Conservation (phyloP, 1,140 invertebrate species). For the Ganaspis sp. region DNA sequence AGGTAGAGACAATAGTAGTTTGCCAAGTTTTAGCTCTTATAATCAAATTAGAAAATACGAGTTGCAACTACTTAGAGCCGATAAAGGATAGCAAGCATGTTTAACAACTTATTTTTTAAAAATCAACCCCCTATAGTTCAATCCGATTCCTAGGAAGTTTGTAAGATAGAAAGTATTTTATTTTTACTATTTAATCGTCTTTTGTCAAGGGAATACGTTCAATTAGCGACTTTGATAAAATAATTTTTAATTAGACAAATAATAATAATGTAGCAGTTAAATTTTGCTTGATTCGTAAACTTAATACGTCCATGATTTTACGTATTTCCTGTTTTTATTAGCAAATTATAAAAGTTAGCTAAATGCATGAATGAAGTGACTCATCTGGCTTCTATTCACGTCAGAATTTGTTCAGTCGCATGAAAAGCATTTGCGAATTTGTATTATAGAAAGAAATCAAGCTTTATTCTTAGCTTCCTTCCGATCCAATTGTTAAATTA, state of each 20-base stretch:
- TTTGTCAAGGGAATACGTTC: constrained; percentile 1
- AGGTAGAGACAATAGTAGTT: constrained; percentile 59
- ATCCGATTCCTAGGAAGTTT: neutral
- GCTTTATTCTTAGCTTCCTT: no score
- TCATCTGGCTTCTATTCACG: neutral
- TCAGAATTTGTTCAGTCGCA: no score
- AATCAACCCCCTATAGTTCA: neutral
- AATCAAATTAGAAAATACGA: constrained; percentile 58
- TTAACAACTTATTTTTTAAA: constrained; percentile 17
- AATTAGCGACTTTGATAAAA: neutral
- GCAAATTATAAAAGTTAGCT: neutral
- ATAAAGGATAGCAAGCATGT: neutral
- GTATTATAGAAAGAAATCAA: no score
- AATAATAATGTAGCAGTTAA: neutral
- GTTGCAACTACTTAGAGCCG: neutral
- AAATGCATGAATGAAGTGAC: neutral
- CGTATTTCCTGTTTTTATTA: neutral
- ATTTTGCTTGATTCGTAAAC: neutral
- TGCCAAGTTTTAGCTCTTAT: constrained; percentile 56
- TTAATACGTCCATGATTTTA: constrained; percentile 16
- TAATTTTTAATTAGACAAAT: neutral
- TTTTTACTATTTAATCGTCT: neutral
- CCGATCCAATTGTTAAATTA: no score
- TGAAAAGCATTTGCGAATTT: no score
- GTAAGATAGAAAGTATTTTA: constrained; percentile 16